Conservation (phyloP, 2,888 invertebrate species). For the Synergus laeviventris region DNA sequence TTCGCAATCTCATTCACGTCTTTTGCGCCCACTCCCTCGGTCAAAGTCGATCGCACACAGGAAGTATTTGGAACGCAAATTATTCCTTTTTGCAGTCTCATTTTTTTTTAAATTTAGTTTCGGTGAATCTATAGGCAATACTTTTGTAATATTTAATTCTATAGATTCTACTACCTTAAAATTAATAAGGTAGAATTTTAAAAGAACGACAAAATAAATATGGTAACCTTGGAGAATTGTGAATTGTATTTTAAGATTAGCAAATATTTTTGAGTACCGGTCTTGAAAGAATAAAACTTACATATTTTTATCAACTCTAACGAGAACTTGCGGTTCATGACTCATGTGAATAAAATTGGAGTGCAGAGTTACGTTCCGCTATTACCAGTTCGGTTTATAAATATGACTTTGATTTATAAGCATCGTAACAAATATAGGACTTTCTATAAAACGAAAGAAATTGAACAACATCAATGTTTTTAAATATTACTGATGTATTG, state of each 20-base stretch:
- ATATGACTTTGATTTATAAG: constrained; percentile 6
- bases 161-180: too few relatives aligned
- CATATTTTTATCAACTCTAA: constrained; percentile 25
- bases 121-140: background rate
- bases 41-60: background rate
- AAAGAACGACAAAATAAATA: background rate
- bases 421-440: background rate
- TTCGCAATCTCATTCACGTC: background rate
- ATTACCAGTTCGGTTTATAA: background rate
- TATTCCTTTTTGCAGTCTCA: constrained; percentile 4
- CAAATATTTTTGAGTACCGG: background rate
- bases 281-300: background rate
- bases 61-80: constrained; percentile 14
- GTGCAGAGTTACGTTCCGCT: background rate
- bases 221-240: background rate
- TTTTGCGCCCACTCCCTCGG: background rate
- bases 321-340: constrained; percentile 17
- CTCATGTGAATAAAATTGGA: constrained; percentile 15
- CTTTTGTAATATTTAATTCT: background rate
- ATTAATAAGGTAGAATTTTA: background rate
- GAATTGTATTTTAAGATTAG: background rate
- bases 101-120: background rate
- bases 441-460: too few relatives aligned
- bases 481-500: background rate
- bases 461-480: background rate